Evolutionary conservation across 2,113 vertebrate species (phyloP).

Genomic region (Callithrix jacchus): DNA sequence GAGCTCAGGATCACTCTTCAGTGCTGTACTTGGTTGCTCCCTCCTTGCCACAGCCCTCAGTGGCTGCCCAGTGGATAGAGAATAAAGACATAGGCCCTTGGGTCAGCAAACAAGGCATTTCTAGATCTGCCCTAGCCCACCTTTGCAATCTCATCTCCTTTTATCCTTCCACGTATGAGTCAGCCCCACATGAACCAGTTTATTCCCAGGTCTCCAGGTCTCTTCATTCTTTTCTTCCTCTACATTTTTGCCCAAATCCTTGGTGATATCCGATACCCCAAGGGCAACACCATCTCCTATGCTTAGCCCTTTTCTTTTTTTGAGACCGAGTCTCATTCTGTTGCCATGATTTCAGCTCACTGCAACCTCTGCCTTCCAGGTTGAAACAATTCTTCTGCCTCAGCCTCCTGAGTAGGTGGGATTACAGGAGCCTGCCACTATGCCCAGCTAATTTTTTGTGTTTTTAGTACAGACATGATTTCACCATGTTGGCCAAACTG

Average conservation of each 20-base stretch:
- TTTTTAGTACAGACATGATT: no score
- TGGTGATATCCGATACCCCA: background rate
- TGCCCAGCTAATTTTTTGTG: no score
- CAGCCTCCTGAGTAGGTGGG: no score
- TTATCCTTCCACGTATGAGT: no score
- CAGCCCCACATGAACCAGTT: accelerated
- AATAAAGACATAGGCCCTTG: background rate
- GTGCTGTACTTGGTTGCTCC: accelerated
- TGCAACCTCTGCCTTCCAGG: no score
- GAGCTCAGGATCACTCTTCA: background rate
- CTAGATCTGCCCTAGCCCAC: background rate
- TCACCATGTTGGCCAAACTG: no score
- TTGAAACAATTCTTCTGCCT: no score
- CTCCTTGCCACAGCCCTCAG: background rate
- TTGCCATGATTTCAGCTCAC: no score
- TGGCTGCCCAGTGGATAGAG: accelerated
- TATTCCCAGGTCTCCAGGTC: background rate
- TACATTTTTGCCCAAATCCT: background rate
- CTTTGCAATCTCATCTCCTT: background rate
- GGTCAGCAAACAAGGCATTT: background rate
- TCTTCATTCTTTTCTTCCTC: background rate
- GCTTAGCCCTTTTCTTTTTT: no score
- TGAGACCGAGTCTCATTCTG: no score
- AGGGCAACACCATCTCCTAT: no score
- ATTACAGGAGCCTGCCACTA: no score